Evolutionary conservation across 2,113 vertebrate genomes (phyloP).

Genomic region (Clinocottus analis): DNA sequence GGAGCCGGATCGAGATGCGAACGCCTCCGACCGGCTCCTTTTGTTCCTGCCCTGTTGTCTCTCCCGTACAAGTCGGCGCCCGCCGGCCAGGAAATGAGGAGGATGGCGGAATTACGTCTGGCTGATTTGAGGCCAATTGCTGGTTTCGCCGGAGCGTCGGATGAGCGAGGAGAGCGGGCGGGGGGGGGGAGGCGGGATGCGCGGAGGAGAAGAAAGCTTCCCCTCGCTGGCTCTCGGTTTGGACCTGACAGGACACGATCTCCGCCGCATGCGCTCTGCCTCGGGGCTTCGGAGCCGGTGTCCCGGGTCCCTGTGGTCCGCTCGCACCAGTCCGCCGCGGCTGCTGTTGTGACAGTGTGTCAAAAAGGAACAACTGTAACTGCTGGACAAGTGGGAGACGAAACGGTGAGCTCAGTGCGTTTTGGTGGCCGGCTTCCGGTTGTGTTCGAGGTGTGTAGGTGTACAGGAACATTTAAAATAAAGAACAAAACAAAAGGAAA

Average conservation of each 20-base stretch:
- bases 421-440: background rate
- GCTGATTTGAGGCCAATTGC: conserved; percentile 82
- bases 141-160: conserved; percentile 65
- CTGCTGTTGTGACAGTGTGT: conserved; percentile 59
- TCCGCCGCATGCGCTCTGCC: conserved; percentile 25
- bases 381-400: conserved; percentile 30
- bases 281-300: conserved; percentile 44
- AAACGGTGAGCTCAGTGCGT: background rate
- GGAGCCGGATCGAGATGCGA: conserved; percentile 55
- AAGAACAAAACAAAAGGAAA: background rate
- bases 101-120: conserved; percentile 77
- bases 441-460: background rate
- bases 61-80: conserved; percentile 1
- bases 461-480: background rate
- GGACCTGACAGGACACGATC: conserved; percentile 70
- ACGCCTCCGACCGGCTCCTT: conserved; percentile 51
- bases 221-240: conserved; percentile 68
- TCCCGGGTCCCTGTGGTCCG: conserved; percentile 44
- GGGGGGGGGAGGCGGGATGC: conserved; percentile 52
- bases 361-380: conserved; percentile 55
- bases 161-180: conserved; percentile 63
- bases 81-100: conserved; percentile 54
- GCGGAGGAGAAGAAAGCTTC: conserved; percentile 51
- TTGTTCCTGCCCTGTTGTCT: conserved; percentile 61
- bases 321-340: conserved; percentile 18